A percentile compares a stretch with the other conserved stretches of the same genome.
Evolutionary conservation across 2,113 vertebrate genomes (phyloP).

Genomic region (Rhagologus leucostigma): DNA sequence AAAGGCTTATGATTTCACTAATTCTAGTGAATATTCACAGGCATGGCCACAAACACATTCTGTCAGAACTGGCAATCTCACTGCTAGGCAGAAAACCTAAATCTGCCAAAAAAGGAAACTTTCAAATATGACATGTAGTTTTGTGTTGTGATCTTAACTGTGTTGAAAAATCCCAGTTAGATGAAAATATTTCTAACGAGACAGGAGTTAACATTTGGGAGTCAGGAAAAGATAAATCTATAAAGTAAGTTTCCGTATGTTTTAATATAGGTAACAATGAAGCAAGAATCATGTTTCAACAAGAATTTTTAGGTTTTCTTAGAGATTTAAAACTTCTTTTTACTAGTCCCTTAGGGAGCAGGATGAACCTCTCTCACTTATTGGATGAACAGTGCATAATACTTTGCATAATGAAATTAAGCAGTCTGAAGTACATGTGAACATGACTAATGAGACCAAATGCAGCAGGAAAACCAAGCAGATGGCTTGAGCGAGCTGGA

Average conservation of each 20-base stretch:
- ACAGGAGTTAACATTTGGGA: background rate
- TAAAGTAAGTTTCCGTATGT: background rate
- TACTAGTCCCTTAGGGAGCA: conserved; percentile 8
- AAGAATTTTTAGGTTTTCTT: conserved; percentile 34
- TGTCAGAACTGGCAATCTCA: background rate
- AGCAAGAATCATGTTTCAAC: conserved; percentile 8
- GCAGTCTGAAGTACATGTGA: conserved; percentile 51
- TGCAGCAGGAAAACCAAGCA: conserved; percentile 50
- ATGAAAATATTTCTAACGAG: background rate
- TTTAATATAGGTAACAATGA: conserved; percentile 16
- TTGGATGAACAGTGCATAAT: conserved; percentile 43
- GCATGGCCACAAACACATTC: background rate
- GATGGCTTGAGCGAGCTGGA: conserved; percentile 5
- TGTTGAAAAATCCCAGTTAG: background rate
- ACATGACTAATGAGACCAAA: conserved; percentile 57
- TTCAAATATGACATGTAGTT: background rate
- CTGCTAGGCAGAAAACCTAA: background rate
- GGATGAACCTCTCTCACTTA: conserved; percentile 30
- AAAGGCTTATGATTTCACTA: background rate
- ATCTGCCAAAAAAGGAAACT: background rate
- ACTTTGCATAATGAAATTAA: conserved; percentile 58
- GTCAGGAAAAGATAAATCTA: background rate
- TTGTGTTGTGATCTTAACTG: background rate
- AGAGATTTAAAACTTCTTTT: conserved; percentile 17
- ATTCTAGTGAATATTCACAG: background rate